Evolutionary conservation across 1,140 invertebrate species (phyloP), one percentile per base, ranked within the genome.

Genomic region (Drosophila burlai): DNA sequence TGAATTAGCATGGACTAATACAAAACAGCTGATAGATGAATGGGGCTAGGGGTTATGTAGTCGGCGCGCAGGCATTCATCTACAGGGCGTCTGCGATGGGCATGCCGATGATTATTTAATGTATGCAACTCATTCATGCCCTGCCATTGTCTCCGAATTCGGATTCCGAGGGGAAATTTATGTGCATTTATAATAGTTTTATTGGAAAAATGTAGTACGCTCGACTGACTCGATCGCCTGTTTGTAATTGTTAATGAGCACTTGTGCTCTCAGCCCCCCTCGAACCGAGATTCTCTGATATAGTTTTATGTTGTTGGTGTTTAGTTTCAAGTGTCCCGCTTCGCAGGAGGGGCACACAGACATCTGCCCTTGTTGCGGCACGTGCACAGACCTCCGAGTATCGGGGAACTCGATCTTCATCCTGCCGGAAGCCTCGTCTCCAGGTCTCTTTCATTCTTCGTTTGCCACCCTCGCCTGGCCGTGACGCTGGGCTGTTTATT

Each of bases 181-280:
- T 89, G 84, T 64, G 86, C 84, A 89, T 90, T 85, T 81, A 58
- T 81, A 89, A 89, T 89, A 59, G 78, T 90, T 89, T 90, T 89
- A 89, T 89, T 90, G 63, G 75, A 58, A 80, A 79, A 65, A 80
- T 79, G 74, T 69, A 50, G 54, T 57, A 38, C 72, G 71, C 71
- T 64, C 71, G 11, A 52, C 54, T 61, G 75, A 54, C 43, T 79
- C 49, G 65, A 68, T 62, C 47, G 55, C 34, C 54, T 71, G 62
- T 45, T 87, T 87, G 63, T 66, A 86, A 89, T 81, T 80, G 73
- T 76, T 89, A 90, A 81, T 81, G 75, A 85, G 75, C 85, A 86
- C 68, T 89, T 87, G 80, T 59, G 58, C 38, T 29, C 29, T 45
- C 15, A 9, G 36, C 54, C 58, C 76, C 64, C 68, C 76, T 80